Evolutionary conservation across 2,888 invertebrate species (phyloP).

Genomic region (Tenthredo amoena): DNA sequence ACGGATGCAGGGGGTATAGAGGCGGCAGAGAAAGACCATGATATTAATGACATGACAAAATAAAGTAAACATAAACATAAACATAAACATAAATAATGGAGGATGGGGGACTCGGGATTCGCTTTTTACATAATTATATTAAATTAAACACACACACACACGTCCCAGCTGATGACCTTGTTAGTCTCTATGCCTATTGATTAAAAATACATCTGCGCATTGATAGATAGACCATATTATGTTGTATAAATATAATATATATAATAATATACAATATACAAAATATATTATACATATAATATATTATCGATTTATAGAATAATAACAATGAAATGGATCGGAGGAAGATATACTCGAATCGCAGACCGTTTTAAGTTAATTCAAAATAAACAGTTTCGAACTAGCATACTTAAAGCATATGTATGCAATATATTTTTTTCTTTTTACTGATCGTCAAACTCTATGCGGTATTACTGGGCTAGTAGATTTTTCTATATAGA

Average conservation of each 20-base stretch:
- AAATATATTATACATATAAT: constrained; percentile 59
- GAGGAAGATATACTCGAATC: neutral
- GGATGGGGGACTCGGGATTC: neutral
- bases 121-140: constrained; percentile 17
- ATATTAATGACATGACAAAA: neutral
- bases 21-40: neutral
- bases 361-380: neutral
- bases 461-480: neutral
- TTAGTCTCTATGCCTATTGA: constrained; percentile 71
- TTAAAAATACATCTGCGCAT: constrained; percentile 58
- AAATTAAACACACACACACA: constrained; percentile 32
- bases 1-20: neutral
- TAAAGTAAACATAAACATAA: neutral
- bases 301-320: constrained; percentile 49
- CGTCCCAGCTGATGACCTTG: constrained; percentile 64
- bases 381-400: neutral
- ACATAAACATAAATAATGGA: neutral
- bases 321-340: neutral
- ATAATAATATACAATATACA: constrained; percentile 62
- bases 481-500: constrained; percentile 1
- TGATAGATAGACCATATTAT: constrained; percentile 73
- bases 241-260: constrained; percentile 58
- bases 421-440: constrained; percentile 41
- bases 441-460: constrained; percentile 21
- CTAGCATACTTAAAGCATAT: neutral